phyloP scores from a whole-genome alignment of 2,797 vertebrate genomes.

The Nasua narica region DNA sequence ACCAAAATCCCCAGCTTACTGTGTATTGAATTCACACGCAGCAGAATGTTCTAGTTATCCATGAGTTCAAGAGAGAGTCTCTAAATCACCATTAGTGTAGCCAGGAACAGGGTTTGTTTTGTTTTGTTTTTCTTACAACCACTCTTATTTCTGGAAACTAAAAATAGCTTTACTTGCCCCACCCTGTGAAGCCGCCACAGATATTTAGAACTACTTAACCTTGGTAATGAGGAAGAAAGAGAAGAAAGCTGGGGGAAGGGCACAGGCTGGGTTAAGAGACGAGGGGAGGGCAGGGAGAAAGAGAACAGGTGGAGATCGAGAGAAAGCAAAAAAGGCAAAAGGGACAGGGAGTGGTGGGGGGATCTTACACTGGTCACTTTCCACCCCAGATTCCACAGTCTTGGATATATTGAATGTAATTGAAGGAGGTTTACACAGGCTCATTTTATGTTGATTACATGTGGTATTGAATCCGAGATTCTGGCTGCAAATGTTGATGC shows the following conservation, averaged over 20 bases:
- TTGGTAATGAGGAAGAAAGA: conserved; percentile 37
- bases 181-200: neutral
- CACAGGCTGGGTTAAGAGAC: neutral
- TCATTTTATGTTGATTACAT: conserved; percentile 23
- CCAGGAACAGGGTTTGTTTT: neutral
- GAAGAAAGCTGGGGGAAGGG: neutral
- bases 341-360: neutral
- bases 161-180: neutral
- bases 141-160: conserved; percentile 15
- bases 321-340: neutral
- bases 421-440: neutral
- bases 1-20: conserved; percentile 18
- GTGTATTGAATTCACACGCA: conserved; percentile 5
- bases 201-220: conserved; percentile 31
- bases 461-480: neutral
- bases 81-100: conserved; percentile 17
- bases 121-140: neutral
- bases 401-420: neutral
- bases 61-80: neutral
- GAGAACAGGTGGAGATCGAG: neutral
- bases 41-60: neutral
- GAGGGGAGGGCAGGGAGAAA: neutral
- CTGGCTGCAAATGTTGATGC: neutral
- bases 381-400: neutral
- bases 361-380: neutral